Evolutionary conservation across 2,888 invertebrate genomes (phyloP), one percentile per base, ranked within the genome.

Genomic region (Capitulum mitella): DNA sequence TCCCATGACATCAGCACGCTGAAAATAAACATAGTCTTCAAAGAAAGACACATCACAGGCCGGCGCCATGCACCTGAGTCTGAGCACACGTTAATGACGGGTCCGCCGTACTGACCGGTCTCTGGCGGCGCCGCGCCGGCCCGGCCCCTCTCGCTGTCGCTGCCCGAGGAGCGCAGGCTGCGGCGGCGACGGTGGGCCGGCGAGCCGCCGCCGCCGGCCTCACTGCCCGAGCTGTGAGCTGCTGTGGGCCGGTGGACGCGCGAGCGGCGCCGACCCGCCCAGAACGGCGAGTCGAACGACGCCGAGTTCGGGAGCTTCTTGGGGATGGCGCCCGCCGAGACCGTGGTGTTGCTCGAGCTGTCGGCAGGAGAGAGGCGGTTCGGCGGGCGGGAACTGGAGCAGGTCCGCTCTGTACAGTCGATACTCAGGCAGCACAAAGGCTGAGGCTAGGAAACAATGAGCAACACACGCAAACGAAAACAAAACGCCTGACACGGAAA

Each of bases 261-360:
- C 10, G 75, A 75, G 46, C 75, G 75, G 29, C 75, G 75, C n/a
- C 75, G 75, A 1, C 12, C 75, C 26, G 40, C 43, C 43, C 75
- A 46, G 14, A 46, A 19, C 75, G 75, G 75, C n/a, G 75, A 75
- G 46, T 75, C 75, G 46, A 46, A 43, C 75, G 75, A 43, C 40
- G n/a, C 75, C 22, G 75, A 46, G 43, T n/a, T 43, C 26, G 75
- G 43, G 19, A 43, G 75, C 43, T 5, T 46, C 43, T 75, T 46
- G 75, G 43, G 75, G 26, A 75, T 8, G 29, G 75, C 46, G 46
- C 75, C 75, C 16, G 75, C 75, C n/a, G 75, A 75, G 14, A 75
- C 43, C 14, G 75, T 75, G 46, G 75, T 46, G 75, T 75, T 75
- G 75, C 75, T 77, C n/a, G 78, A 78, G 58, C 61, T 78, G 43